A percentile compares a stretch with the other conserved stretches of the same genome.
phyloP scores from a whole-genome alignment of 2,113 vertebrate species.

The Anthoscopus minutus region DNA sequence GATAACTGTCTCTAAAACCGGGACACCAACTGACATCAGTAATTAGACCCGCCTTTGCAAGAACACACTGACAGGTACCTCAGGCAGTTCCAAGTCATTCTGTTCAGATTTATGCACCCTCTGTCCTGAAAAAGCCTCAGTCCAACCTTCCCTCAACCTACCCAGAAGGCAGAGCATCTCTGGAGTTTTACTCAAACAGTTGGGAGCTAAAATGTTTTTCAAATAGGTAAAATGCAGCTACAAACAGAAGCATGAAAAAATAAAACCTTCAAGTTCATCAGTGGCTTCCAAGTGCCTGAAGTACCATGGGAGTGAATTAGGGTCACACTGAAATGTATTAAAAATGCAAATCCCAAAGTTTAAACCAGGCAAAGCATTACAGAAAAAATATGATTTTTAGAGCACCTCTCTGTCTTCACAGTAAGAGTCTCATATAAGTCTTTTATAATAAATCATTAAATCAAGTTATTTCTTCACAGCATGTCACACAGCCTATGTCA shows the following conservation, averaged over 20 bases:
- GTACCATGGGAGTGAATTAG: neutral
- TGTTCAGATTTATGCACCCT: neutral
- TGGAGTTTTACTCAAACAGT: neutral
- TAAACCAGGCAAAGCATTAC: neutral
- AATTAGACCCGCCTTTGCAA: conserved; percentile 19
- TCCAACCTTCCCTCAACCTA: conserved; percentile 33
- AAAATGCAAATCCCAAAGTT: neutral
- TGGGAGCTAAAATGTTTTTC: neutral
- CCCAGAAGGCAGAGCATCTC: conserved; percentile 15
- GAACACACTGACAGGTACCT: conserved; percentile 46
- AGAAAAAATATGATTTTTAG: neutral
- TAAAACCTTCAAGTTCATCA: neutral
- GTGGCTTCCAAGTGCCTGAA: neutral
- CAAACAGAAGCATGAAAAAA: neutral
- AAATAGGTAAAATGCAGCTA: neutral
- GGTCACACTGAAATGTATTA: neutral
- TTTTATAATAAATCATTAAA: neutral
- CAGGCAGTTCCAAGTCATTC: conserved; percentile 39
- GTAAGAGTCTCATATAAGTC: neutral
- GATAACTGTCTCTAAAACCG: too few species aligned
- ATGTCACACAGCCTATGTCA: neutral
- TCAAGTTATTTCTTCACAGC: neutral
- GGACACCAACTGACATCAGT: conserved; percentile 3
- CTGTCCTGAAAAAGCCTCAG: conserved; percentile 4
- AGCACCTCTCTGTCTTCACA: neutral